Evolutionary conservation across 2,113 vertebrate species (phyloP).

Genomic region (Sturnus vulgaris): DNA sequence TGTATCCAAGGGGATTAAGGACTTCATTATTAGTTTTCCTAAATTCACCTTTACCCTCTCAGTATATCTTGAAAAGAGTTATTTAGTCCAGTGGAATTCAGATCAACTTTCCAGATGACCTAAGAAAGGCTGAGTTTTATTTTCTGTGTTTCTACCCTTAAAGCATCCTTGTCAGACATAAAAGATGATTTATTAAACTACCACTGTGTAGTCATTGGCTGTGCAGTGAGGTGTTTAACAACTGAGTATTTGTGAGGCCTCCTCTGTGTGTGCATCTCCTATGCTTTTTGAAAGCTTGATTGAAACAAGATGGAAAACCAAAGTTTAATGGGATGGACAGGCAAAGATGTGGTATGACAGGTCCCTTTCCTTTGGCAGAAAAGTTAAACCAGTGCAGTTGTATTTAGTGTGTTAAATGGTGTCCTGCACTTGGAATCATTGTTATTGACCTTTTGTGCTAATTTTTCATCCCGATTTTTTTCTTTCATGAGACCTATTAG

Average conservation of each 20-base stretch:
- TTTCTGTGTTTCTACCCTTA: not conserved
- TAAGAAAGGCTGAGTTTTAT: not conserved
- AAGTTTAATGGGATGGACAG: not conserved
- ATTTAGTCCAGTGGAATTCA: not conserved
- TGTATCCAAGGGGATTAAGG: not conserved
- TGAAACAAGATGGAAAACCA: not conserved
- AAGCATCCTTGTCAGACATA: not conserved
- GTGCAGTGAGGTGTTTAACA: not conserved
- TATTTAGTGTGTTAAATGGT: not conserved
- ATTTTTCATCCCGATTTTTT: not conserved
- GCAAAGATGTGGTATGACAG: not conserved
- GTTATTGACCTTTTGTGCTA: not conserved
- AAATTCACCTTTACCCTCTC: not conserved
- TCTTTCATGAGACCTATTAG: not conserved
- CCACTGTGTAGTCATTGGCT: not conserved
- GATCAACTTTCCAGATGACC: not conserved
- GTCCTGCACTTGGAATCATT: not conserved
- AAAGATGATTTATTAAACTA: not conserved
- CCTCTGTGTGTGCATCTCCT: not conserved
- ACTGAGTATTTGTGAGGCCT: not conserved
- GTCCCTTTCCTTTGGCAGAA: not conserved
- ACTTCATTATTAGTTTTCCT: not conserved
- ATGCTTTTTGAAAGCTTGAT: not conserved
- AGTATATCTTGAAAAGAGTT: not conserved
- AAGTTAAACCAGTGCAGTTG: not conserved